A percentile compares a stretch with the other conserved stretches of the same genome.
Conservation (phyloP, 1,140 invertebrate species). For the Drosophila neocordata region DNA sequence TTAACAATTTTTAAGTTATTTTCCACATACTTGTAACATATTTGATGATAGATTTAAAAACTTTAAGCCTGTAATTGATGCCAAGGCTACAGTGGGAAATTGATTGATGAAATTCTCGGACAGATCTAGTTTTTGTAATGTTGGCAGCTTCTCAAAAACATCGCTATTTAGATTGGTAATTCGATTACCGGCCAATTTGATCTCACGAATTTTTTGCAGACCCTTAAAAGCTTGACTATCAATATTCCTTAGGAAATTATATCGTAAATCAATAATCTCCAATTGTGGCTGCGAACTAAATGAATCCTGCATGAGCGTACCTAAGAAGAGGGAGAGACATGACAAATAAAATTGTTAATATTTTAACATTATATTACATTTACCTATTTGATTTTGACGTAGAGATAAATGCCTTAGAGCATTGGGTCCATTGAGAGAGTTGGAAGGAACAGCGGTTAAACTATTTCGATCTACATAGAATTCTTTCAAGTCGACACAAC, state of each 20-base stretch:
- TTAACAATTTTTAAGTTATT: no score
- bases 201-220: conserved; percentile 86
- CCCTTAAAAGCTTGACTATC: conserved; percentile 89
- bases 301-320: conserved; percentile 85
- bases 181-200: conserved; percentile 90
- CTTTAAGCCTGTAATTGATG: conserved; percentile 87
- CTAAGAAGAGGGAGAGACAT: conserved; percentile 85
- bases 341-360: no score
- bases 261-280: conserved; percentile 89
- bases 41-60: conserved; percentile 92
- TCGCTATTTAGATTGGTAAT: conserved; percentile 91
- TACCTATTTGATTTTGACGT: conserved; percentile 91
- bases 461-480: conserved; percentile 91
- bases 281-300: conserved; percentile 87
- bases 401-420: conserved; percentile 89
- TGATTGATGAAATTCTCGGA: conserved; percentile 93
- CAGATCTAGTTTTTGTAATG: conserved; percentile 90
- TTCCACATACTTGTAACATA: conserved; percentile 85
- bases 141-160: conserved; percentile 88
- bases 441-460: conserved; percentile 86
- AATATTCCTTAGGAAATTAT: conserved; percentile 89
- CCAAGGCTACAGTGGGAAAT: conserved; percentile 91
- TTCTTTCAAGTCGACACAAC: conserved; percentile 89
- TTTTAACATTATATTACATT: conserved; percentile 37
- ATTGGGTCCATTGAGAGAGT: conserved; percentile 90